Evolutionary conservation across 2,888 invertebrate species (phyloP).

Genomic region (Drosophila tripunctata): DNA sequence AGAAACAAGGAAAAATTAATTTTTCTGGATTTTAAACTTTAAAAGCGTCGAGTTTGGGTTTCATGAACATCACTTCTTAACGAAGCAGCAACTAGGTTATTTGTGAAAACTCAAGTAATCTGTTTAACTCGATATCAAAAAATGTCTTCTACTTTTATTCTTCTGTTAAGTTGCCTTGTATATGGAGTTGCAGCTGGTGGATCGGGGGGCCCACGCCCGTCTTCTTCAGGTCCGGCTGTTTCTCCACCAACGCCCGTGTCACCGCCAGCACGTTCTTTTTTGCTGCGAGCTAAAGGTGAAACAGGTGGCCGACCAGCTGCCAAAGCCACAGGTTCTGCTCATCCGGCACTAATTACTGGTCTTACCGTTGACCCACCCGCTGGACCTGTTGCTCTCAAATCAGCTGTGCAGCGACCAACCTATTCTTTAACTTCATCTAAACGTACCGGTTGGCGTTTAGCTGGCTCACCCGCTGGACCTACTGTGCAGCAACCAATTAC

Average conservation of each 20-base stretch:
- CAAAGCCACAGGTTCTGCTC: neutral
- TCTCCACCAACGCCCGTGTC: neutral
- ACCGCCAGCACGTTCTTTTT: neutral
- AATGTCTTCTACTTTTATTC: conserved; percentile 18
- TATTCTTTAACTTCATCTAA: neutral
- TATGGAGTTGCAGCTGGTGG: conserved; percentile 24
- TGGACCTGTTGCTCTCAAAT: no score
- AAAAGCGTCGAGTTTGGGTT: neutral
- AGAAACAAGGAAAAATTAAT: neutral
- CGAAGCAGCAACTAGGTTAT: conserved; percentile 33
- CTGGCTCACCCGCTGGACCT: neutral
- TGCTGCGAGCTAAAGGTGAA: neutral
- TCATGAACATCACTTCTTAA: no score
- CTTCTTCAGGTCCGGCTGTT: neutral
- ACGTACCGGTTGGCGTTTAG: neutral
- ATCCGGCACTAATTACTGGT: neutral
- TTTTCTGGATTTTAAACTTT: neutral
- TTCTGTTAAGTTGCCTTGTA: conserved; percentile 29
- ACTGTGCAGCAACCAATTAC: no score
- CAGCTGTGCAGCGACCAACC: neutral
- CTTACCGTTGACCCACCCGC: no score
- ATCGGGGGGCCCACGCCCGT: neutral
- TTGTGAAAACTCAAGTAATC: neutral
- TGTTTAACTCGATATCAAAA: neutral
- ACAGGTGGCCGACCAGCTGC: neutral